Evolutionary conservation across 2,113 vertebrate species (phyloP), one percentile per base, ranked within the genome.

Genomic region (Hystrix brachyura): DNA sequence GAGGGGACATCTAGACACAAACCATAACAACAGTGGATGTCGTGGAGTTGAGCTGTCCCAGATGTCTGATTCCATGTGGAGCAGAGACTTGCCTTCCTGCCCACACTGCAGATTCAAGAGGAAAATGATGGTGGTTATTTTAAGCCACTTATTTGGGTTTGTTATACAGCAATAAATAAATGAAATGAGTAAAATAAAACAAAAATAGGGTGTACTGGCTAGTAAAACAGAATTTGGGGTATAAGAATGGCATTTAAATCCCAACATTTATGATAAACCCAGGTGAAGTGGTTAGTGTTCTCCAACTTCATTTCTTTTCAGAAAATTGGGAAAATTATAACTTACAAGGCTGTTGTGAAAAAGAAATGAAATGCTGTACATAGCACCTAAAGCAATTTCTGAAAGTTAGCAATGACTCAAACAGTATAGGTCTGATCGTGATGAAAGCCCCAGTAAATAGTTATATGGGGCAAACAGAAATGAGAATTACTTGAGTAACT

Each of bases 401-500:
- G 12, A 71, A 91, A 95, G 21, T 76, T 27, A 72, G 1, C 12
- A 32, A 88, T 21, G 27, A 62, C 76, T 78, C 13, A 53, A 15
- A 85, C 55, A 53, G 72, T 59, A 34, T 32, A 81, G 38, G 27
- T 25, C 14, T 29, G 29, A 65, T 51, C 94, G 46, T 84, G 32
- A 34, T 55, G n/a, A 87, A 91, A 95, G 34, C 34, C 38, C 7
- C 60, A 46, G 71, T 48, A 64, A 25, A 25, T 48, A 51, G 51
- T 57, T 57, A 4, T 57, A 21, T 65, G n/a, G 8, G 4, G 38
- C 92, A 43, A 8, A 43, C 87, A 19, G 10, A 34, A 94, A 69
- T 87, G 34, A 87, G 17, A 93, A 46, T 65, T 93, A 64, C 69
- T 90, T 87, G 29, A 87, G 32, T 80, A 91, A 86, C 13, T 65